A percentile compares a stretch with the other conserved stretches of the same genome.
These are phyloP conservation scores for Eupsilia transversa DNA, from an alignment of 2,888 invertebrate species.

Conservation along the genomic window DNA sequence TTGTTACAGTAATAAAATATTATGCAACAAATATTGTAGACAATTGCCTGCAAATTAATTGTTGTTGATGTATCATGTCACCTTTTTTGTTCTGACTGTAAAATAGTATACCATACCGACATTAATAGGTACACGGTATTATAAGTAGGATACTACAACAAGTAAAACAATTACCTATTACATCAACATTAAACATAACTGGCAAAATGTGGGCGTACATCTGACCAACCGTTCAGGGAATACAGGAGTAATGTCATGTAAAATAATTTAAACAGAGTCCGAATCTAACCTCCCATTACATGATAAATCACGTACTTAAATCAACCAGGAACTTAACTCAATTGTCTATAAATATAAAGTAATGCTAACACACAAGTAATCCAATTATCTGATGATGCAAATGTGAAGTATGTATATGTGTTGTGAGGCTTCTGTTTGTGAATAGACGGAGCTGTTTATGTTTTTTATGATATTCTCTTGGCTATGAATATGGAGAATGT, in stretches of 20 bases:
- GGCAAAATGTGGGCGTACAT: no score
- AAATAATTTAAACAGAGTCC: background rate
- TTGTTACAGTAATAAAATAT: no score
- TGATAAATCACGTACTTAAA: conserved; percentile 40
- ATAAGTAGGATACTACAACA: background rate
- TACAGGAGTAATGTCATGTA: background rate
- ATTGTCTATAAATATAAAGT: conserved; percentile 80
- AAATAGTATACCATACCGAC: background rate
- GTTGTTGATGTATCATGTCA: background rate
- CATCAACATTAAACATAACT: background rate
- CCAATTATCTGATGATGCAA: conserved; percentile 70
- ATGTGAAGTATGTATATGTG: conserved; percentile 55
- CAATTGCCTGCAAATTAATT: background rate
- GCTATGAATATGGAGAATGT: background rate
- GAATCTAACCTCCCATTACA: conserved; percentile 2
- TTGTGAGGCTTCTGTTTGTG: conserved; percentile 73
- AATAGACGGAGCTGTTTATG: conserved; percentile 26
- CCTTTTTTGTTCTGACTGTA: background rate
- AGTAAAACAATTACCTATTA: background rate
- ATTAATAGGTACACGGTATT: background rate
- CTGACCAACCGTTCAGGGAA: no score
- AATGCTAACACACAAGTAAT: conserved; percentile 65
- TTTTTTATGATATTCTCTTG: conserved; percentile 17
- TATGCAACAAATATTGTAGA: background rate
- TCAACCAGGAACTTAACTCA: conserved; percentile 73